phyloP scores from a whole-genome alignment of 1,140 invertebrate genomes.

The Pteromalus puparum region DNA sequence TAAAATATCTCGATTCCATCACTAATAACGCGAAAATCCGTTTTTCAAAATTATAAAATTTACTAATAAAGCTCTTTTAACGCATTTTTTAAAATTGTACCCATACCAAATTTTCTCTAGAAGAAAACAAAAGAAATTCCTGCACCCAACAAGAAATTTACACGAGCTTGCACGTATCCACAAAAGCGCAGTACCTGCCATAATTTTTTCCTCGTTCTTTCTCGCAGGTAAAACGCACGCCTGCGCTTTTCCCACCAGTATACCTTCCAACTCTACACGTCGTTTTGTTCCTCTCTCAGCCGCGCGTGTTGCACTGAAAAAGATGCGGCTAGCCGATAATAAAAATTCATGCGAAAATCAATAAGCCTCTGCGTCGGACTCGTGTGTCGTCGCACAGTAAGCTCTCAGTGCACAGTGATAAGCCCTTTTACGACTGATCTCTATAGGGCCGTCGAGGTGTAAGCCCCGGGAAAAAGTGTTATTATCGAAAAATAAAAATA shows the following conservation, averaged over 20 bases:
- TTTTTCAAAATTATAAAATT: no score
- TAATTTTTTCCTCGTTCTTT: conserved; percentile 4
- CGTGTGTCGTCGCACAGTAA: conserved; percentile 21
- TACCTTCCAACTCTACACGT: neutral
- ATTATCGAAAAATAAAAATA: conserved; percentile 51
- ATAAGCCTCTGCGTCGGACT: conserved; percentile 39
- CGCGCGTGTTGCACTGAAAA: neutral
- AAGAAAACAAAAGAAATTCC: no score
- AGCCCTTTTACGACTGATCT: conserved; percentile 47
- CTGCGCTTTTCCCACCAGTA: no score
- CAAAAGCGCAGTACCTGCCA: neutral
- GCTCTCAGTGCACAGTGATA: conserved; percentile 18
- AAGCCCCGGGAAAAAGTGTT: conserved; percentile 35
- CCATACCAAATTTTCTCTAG: no score
- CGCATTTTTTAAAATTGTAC: no score
- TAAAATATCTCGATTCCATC: no score
- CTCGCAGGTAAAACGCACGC: neutral
- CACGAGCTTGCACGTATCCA: neutral
- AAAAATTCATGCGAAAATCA: conserved; percentile 60
- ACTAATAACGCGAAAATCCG: no score
- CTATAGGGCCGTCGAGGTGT: neutral
- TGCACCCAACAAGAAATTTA: no score
- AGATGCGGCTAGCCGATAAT: conserved; percentile 51
- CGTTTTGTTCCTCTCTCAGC: neutral
- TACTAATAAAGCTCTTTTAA: no score